Percentiles rank a stretch among this genome's conserved stretches.
Conservation (phyloP, 1,140 invertebrate genomes). For the Chironomus striatipennis region DNA sequence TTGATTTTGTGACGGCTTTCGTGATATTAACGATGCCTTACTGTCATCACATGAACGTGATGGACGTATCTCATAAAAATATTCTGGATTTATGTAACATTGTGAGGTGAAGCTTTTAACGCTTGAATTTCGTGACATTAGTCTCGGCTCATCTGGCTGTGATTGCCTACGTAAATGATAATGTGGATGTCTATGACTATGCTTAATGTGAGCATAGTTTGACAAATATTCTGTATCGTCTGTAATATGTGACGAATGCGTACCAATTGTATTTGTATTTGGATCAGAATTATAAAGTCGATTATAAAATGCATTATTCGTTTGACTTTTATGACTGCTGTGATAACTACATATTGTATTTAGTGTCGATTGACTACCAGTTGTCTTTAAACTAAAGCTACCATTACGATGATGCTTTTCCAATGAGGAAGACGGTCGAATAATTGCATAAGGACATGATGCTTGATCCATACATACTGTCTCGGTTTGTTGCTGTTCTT, state of each 20-base stretch:
- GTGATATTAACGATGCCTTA: constrained; percentile 32
- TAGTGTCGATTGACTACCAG: constrained; percentile 32
- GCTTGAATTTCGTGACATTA: not conserved
- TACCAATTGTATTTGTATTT: not conserved
- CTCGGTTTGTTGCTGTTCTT: not conserved
- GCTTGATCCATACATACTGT: not conserved
- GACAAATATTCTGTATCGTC: constrained; percentile 13
- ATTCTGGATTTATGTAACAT: constrained; percentile 7
- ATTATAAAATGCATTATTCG: constrained; percentile 31
- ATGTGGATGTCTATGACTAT: constrained; percentile 17
- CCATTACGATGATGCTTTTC: constrained; percentile 37
- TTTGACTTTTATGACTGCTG: constrained; percentile 30
- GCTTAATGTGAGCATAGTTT: constrained; percentile 16
- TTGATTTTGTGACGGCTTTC: constrained; percentile 34
- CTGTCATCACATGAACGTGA: constrained; percentile 34
- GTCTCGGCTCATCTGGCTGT: not conserved
- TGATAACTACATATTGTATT: constrained; percentile 26
- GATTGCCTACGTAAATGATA: constrained; percentile 11
- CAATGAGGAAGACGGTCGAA: constrained; percentile 27
- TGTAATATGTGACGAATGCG: not conserved
- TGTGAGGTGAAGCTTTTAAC: constrained; percentile 19
- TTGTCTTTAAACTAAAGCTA: constrained; percentile 40
- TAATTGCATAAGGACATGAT: constrained; percentile 17
- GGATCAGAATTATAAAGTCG: constrained; percentile 14
- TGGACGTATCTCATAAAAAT: constrained; percentile 3